These are phyloP conservation scores for Listronotus bonariensis DNA, from an alignment of 1,140 invertebrate species.

Conservation along the genomic window DNA sequence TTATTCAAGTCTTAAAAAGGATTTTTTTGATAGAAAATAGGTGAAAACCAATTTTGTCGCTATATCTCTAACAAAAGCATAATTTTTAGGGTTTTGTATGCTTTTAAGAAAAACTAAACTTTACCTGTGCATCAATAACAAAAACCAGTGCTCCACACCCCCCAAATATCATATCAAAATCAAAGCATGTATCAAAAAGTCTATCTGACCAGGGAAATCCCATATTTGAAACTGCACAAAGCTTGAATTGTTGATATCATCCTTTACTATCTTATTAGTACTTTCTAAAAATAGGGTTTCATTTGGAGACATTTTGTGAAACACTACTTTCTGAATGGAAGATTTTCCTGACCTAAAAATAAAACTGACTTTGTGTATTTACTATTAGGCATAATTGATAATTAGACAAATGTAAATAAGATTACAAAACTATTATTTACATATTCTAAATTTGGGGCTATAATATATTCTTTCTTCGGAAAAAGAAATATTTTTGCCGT, in stretches of 20 bases:
- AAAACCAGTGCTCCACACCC: constrained; percentile 96
- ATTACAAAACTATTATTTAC: too few relatives aligned
- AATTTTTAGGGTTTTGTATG: background rate
- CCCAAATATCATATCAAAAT: constrained; percentile 93
- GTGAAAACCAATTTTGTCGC: too few relatives aligned
- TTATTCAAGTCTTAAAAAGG: too few relatives aligned
- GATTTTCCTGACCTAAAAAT: constrained; percentile 94
- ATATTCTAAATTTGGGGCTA: too few relatives aligned
- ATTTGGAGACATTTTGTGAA: constrained; percentile 99
- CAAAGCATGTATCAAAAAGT: constrained; percentile 97
- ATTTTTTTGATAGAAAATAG: too few relatives aligned
- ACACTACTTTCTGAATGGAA: constrained; percentile 99
- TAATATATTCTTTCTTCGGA: too few relatives aligned
- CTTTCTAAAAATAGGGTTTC: constrained; percentile 99
- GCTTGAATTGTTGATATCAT: constrained; percentile 95
- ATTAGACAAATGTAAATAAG: too few relatives aligned
- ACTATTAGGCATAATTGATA: too few relatives aligned
- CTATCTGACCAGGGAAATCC: constrained; percentile 99
- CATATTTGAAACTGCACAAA: constrained; percentile 99
- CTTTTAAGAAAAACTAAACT: background rate
- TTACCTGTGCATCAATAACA: constrained; percentile 97
- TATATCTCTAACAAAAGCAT: too few relatives aligned
- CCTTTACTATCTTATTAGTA: constrained; percentile 98
- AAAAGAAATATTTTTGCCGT: too few relatives aligned
- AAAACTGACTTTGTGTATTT: constrained; percentile 1